Percentiles rank a stretch among this genome's conserved stretches.
phyloP scores from a whole-genome alignment of 2,797 vertebrate species.

The Sebastes vulpes region DNA sequence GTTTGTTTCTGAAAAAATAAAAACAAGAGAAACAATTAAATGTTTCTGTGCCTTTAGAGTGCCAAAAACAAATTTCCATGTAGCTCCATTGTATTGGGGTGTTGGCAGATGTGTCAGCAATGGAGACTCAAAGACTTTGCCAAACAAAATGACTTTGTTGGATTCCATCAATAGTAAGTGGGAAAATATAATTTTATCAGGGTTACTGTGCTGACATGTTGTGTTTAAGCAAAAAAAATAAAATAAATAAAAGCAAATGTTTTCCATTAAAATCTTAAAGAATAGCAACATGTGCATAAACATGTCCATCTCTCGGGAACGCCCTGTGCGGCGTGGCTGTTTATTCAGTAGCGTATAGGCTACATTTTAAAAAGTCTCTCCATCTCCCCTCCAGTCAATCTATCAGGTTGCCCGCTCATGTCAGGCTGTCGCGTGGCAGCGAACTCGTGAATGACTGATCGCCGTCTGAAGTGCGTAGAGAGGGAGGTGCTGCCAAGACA shows the following conservation, averaged over 20 bases:
- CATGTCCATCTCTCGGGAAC: background rate
- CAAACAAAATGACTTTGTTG: background rate
- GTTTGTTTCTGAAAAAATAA: background rate
- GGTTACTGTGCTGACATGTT: background rate
- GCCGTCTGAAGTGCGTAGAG: constrained; percentile 51
- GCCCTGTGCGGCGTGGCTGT: background rate
- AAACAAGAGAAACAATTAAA: background rate
- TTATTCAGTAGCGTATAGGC: constrained; percentile 29
- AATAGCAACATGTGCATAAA: background rate
- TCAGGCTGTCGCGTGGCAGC: constrained; percentile 61
- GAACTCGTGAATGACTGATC: constrained; percentile 76
- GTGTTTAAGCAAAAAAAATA: background rate
- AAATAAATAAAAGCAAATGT: background rate
- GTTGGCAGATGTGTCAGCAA: background rate
- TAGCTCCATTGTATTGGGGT: background rate
- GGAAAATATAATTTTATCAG: background rate
- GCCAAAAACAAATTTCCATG: background rate
- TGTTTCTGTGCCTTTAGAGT: background rate
- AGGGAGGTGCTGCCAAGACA: constrained; percentile 65
- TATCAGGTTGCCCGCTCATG: constrained; percentile 68
- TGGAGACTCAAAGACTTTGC: background rate
- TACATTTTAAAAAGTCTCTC: constrained; percentile 57
- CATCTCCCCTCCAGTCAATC: constrained; percentile 66
- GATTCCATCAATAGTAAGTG: background rate
- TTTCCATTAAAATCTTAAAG: background rate